Evolutionary conservation across 2,113 vertebrate species (phyloP).

Genomic region (Fukomys damarensis): DNA sequence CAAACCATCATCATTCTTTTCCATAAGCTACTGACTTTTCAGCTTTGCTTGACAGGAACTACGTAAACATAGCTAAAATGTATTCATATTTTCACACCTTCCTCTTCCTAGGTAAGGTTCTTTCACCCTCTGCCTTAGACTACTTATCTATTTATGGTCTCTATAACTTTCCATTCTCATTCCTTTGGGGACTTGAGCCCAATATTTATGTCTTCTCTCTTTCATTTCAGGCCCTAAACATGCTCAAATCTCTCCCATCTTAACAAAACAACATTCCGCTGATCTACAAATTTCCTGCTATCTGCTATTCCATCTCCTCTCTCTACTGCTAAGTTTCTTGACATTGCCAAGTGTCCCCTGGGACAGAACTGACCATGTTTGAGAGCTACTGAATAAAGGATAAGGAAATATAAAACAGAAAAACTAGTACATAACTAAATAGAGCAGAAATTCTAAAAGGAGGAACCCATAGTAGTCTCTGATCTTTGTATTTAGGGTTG

Average conservation of each 20-base stretch:
- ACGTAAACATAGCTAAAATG: neutral
- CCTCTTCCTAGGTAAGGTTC: neutral
- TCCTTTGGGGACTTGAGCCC: neutral
- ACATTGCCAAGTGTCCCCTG: neutral
- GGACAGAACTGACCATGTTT: neutral
- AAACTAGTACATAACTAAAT: neutral
- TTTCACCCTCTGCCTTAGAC: neutral
- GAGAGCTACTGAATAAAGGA: neutral
- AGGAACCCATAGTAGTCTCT: neutral
- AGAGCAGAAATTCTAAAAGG: neutral
- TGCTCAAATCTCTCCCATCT: neutral
- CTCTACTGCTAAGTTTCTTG: neutral
- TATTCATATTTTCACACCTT: neutral
- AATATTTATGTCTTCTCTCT: neutral
- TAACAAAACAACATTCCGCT: neutral
- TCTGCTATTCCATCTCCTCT: neutral
- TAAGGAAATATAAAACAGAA: neutral
- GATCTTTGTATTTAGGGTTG: neutral
- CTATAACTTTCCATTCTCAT: neutral
- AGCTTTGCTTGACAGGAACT: neutral
- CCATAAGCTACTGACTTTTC: neutral
- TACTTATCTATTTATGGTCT: neutral
- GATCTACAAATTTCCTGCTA: neutral
- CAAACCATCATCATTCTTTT: neutral
- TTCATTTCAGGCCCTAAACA: neutral